A percentile compares a stretch with the other conserved stretches of the same genome.
Conservation (phyloP, 2,113 vertebrate species). For the Perccottus glenii region DNA sequence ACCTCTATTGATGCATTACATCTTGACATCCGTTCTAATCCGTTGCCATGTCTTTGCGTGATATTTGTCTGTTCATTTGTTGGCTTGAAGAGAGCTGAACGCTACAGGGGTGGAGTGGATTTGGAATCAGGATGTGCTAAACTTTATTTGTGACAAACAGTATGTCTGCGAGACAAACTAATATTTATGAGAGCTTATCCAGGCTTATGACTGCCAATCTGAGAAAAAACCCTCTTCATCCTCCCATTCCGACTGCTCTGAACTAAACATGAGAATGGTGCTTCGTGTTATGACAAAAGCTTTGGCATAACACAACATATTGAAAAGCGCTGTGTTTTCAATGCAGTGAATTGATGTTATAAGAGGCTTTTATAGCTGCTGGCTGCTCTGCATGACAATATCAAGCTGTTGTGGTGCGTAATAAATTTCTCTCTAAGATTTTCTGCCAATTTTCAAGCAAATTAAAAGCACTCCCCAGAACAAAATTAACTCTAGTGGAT, state of each 20-base stretch:
- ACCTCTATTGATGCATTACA: background rate
- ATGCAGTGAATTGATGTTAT: slow-evolving; percentile 51
- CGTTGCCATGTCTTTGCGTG: slow-evolving; percentile 10
- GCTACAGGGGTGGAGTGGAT: slow-evolving; percentile 28
- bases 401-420: slow-evolving; percentile 24
- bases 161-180: slow-evolving; percentile 51
- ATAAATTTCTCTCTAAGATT: slow-evolving; percentile 35
- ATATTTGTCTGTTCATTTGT: slow-evolving; percentile 16
- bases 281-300: slow-evolving; percentile 50
- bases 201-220: slow-evolving; percentile 67
- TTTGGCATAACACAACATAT: slow-evolving; percentile 41
- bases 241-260: slow-evolving; percentile 57
- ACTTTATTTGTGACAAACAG: slow-evolving; percentile 57
- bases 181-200: slow-evolving; percentile 75
- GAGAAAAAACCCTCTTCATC: slow-evolving; percentile 71
- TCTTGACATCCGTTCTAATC: slow-evolving; percentile 9
- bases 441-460: slow-evolving; percentile 24
- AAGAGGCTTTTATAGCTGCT: slow-evolving; percentile 54
- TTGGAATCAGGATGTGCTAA: slow-evolving; percentile 35
- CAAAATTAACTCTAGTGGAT: slow-evolving; percentile 19
- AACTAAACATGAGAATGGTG: slow-evolving; percentile 57
- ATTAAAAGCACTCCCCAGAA: slow-evolving; percentile 23
- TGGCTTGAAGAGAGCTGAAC: slow-evolving; percentile 19
- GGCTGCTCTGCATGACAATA: slow-evolving; percentile 29
- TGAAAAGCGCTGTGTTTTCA: slow-evolving; percentile 37